These are phyloP conservation scores for Phocoena sinus DNA, from an alignment of 2,113 vertebrate genomes.

Conservation along the genomic window DNA sequence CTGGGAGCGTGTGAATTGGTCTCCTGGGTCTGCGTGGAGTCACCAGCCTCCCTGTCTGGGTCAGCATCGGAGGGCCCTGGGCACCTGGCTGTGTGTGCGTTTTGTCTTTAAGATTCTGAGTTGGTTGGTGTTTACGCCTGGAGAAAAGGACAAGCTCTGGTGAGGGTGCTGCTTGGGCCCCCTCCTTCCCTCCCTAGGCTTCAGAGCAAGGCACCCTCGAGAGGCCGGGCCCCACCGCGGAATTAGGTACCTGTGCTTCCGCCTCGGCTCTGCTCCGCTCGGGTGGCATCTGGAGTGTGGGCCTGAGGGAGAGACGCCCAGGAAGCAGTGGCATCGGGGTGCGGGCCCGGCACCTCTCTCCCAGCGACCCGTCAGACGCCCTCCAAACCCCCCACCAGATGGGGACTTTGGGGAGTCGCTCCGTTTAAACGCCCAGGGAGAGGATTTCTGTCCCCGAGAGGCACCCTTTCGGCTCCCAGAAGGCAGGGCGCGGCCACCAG, in stretches of 20 bases:
- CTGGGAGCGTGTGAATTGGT: fast-evolving
- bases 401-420: not conserved
- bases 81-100: not conserved
- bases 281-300: not conserved
- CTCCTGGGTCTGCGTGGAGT: fast-evolving
- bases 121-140: constrained; percentile 67
- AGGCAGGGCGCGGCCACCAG: fast-evolving
- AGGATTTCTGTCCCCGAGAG: not conserved
- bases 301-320: fast-evolving
- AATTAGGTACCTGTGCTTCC: constrained; percentile 51
- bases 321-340: fast-evolving
- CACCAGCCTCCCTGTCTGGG: fast-evolving
- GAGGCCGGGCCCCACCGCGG: not conserved
- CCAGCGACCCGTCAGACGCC: fast-evolving
- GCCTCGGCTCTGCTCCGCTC: not conserved
- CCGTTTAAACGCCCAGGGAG: not conserved
- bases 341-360: fast-evolving
- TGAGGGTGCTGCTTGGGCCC: constrained; percentile 75
- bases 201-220: not conserved
- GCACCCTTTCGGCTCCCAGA: not conserved
- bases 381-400: too few relatives aligned
- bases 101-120: constrained; percentile 67
- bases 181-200: not conserved
- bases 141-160: constrained; percentile 79
- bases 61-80: fast-evolving